Evolutionary conservation across 2,888 invertebrate genomes (phyloP), one percentile per base, ranked within the genome.

Genomic region (Anagyrus pseudococci): DNA sequence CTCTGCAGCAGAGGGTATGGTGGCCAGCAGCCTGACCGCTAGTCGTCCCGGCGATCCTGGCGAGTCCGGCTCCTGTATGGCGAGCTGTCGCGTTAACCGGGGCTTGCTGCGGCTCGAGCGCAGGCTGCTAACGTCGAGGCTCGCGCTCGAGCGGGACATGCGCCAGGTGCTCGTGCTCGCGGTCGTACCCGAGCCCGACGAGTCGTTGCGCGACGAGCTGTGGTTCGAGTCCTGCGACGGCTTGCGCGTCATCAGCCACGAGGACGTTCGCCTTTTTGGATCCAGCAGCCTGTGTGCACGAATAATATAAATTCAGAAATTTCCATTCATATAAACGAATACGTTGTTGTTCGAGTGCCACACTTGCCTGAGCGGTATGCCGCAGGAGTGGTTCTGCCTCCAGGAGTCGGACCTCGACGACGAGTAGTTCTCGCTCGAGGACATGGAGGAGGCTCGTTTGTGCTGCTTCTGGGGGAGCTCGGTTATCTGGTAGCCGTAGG

Each of bases 221-320:
- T 95, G 83, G 81, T 93, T 95, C 4, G 95, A 95, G 78, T 96
- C 95, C 80, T 95, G 94, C 13, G 93, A 94, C 0, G 94, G 93
- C 82, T 95, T 95, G 56, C 94, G 85, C n/a, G 94, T 93, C 25
- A 94, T 91, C 65, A 94, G 83, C 94, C 94, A 94, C 0, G 93
- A 93, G 0, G 93, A 91, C 50, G 93, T 91, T 69, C 94, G 85
- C 57, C 94, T 85, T 74, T 92, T 89, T 20, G 66, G 66, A 15
- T 66, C 66, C 22, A 67, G 37, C 2, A 67, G 29, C 48, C 67
- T 66, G 25, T 10, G 41, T 4, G 8, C 8, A 17, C 15, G n/a
- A 43, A 43, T 6, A 43, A 37, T 37, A 10, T 37, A 10, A 10
- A 37, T 37, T 37, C n/a, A n/a, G n/a, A n/a, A n/a, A n/a, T n/a